phyloP scores from a whole-genome alignment of 2,888 invertebrate genomes.

The Himalopsyche japonica region DNA sequence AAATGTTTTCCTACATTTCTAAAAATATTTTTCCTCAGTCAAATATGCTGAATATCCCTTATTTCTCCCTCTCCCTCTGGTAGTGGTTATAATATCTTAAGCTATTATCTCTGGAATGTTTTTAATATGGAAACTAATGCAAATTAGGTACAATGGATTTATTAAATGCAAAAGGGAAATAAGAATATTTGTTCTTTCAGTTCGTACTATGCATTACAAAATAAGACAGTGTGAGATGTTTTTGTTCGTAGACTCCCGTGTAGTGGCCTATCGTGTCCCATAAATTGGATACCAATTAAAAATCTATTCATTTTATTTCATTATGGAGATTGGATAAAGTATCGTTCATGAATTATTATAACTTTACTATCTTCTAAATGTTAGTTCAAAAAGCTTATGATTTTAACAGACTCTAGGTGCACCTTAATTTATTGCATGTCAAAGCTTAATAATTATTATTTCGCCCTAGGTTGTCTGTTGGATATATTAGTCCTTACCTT shows the following conservation, averaged over 20 bases:
- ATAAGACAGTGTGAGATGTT: conserved; percentile 1
- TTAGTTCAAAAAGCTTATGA: neutral
- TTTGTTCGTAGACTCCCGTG: neutral
- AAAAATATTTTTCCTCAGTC: neutral
- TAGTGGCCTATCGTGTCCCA: neutral
- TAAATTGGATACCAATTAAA: neutral
- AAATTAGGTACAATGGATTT: neutral
- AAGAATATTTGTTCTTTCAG: neutral
- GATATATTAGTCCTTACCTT: neutral
- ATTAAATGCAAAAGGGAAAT: neutral
- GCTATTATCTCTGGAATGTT: neutral
- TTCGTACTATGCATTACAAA: neutral
- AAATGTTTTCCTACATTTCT: neutral
- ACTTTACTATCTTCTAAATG: neutral
- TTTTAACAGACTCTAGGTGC: neutral
- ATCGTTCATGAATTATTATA: neutral
- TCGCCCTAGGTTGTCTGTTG: neutral
- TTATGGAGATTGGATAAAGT: neutral
- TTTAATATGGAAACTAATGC: neutral
- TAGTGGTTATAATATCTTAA: neutral
- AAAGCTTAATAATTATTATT: neutral
- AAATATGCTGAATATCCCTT: neutral
- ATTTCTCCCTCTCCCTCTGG: neutral
- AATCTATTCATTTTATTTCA: neutral
- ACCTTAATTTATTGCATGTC: neutral